These are phyloP conservation scores for Sparus aurata DNA, from an alignment of 2,797 vertebrate genomes.

Conservation along the genomic window DNA sequence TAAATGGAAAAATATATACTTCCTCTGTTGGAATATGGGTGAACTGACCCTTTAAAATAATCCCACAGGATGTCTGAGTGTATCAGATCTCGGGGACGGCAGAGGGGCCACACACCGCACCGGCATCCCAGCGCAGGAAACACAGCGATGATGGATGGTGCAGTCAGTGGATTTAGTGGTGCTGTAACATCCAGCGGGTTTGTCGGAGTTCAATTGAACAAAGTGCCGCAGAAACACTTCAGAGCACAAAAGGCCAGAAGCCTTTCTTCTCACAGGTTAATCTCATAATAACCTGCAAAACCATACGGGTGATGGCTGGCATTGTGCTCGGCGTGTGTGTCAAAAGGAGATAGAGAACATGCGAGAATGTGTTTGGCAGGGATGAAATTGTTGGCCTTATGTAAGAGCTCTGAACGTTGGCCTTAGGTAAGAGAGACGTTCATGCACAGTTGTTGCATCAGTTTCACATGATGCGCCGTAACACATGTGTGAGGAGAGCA, in stretches of 20 bases:
- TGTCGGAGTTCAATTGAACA: conserved; percentile 34
- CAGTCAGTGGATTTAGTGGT: conserved; percentile 22
- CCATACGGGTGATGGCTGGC: neutral
- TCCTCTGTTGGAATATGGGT: neutral
- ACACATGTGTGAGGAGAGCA: conserved; percentile 11
- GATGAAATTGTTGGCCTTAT: conserved; percentile 45
- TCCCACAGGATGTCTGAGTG: neutral
- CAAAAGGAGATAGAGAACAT: conserved; percentile 13
- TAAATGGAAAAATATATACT: neutral
- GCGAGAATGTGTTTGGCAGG: conserved; percentile 31
- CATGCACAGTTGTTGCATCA: conserved; percentile 35
- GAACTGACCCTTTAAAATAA: conserved; percentile 14
- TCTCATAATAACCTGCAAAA: conserved; percentile 41
- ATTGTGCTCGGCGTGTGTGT: neutral
- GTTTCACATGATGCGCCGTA: conserved; percentile 22
- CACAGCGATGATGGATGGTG: conserved; percentile 37
- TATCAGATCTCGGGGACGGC: conserved; percentile 15
- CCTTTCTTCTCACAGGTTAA: conserved; percentile 35
- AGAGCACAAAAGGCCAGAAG: conserved; percentile 32
- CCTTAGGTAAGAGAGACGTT: conserved; percentile 44
- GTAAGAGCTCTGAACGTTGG: conserved; percentile 42
- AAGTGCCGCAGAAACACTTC: conserved; percentile 44
- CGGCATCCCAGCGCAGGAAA: neutral
- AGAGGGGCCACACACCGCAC: conserved; percentile 15
- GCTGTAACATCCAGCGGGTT: conserved; percentile 32